Evolutionary conservation across 2,797 vertebrate species (phyloP), one percentile per base, ranked within the genome.

Genomic region (Enoplosus armatus): DNA sequence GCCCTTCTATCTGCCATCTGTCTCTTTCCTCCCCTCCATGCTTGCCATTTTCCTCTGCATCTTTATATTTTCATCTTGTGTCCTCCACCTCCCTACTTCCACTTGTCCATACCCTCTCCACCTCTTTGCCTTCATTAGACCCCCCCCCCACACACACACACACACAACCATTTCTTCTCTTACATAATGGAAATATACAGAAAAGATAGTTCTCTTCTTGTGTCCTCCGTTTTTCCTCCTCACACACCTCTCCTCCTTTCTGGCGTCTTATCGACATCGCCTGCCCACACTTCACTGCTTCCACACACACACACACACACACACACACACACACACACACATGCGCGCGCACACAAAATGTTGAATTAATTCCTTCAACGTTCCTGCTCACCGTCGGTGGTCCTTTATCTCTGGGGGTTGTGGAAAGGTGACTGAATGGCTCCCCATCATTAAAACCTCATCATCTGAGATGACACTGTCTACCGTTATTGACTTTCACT

Each of bases 391-490:
- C 75, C 3, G 60, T 70, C 64, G 67, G 75, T 76, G 84, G 90
- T 92, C 82, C 77, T 89, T 86, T 89, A 88, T 88, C 89, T 90
- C 85, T 58, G 53, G 79, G 82, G 79, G 83, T 80, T 88, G 76
- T 87, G 70, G 78, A 89, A 87, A 86, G 81, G 90, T 92, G 89
- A 87, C 88, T 91, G 87, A 84, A 85, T 79, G 77, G 78, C 87
- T 90, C 84, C 87, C 83, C 58, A 53, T 94, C 90, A 94, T 95
- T 94, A 93, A 94, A 94, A 93, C 72, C 92, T 88, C 91, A 95
- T 94, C 90, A 87, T 90, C 83, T 83, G 68, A 86, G 91, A 91
- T 92, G 89, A 93, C 88, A 89, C 82, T 78, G 58, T 90, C 89
- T 83, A 53, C 81, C 47, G 45, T 88, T 92, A 90, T 90, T 85